phyloP scores from a whole-genome alignment of 2,113 vertebrate genomes.

The Tonatia bakeri region DNA sequence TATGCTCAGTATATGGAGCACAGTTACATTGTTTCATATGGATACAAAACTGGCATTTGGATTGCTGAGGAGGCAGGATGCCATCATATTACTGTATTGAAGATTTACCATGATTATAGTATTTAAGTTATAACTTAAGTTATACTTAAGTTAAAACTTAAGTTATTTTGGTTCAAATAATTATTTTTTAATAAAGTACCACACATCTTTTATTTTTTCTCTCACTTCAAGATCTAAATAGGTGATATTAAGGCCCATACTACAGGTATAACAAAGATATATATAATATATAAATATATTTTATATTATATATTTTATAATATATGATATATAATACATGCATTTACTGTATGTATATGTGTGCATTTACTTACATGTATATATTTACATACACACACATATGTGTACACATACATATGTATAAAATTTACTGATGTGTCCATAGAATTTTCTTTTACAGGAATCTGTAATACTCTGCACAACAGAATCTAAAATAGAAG shows the following conservation, averaged over 20 bases:
- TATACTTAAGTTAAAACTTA: too few species aligned
- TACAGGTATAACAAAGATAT: neutral
- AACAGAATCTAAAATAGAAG: neutral
- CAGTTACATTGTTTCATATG: neutral
- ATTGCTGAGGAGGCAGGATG: neutral
- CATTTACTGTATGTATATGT: too few species aligned
- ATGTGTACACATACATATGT: neutral
- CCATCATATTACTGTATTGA: neutral
- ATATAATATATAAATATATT: too few species aligned
- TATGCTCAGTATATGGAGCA: neutral
- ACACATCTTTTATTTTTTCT: neutral
- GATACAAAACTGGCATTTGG: neutral
- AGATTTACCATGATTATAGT: conserved; percentile 1
- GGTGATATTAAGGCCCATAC: neutral
- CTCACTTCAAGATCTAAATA: neutral
- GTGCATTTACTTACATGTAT: too few species aligned
- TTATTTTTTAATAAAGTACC: neutral
- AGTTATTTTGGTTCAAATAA: neutral
- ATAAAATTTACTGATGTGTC: neutral
- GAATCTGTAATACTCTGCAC: neutral
- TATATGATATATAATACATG: too few species aligned
- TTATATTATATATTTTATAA: too few species aligned
- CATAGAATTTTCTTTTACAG: neutral
- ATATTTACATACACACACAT: too few species aligned
- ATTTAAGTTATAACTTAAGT: neutral